Percentiles rank a stretch among this genome's conserved stretches.
These are phyloP conservation scores for Synergus gifuensis DNA, from an alignment of 2,888 invertebrate species.

Conservation along the genomic window DNA sequence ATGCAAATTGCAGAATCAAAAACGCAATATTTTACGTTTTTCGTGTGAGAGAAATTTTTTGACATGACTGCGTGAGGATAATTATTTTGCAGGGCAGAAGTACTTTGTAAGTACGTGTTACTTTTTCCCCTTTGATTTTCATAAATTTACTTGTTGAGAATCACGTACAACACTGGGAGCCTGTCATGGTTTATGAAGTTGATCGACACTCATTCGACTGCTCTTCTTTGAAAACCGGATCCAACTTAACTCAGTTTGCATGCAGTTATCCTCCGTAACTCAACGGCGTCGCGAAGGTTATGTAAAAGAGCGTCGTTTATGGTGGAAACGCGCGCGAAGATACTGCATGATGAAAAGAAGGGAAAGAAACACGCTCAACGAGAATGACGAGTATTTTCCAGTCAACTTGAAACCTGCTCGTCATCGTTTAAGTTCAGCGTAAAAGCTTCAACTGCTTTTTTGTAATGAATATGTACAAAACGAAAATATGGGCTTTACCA, in stretches of 20 bases:
- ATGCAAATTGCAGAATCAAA: neutral
- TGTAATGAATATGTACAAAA: neutral
- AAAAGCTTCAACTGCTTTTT: conserved; percentile 4
- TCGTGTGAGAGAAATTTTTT: neutral
- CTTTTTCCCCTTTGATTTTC: neutral
- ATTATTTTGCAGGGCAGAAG: conserved; percentile 14
- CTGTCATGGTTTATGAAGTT: conserved; percentile 36
- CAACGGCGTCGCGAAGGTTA: conserved; percentile 36
- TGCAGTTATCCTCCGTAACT: conserved; percentile 15
- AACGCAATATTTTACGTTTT: neutral
- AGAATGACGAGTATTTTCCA: conserved; percentile 29
- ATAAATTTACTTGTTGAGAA: conserved; percentile 30
- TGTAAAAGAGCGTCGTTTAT: conserved; percentile 31
- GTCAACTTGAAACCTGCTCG: conserved; percentile 18
- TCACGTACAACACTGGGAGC: conserved; percentile 23
- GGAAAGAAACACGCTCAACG: neutral
- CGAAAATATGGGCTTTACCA: neutral
- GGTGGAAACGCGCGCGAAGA: conserved; percentile 28
- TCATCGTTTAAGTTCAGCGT: conserved; percentile 24
- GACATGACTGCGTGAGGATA: neutral
- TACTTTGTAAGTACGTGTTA: conserved; percentile 19
- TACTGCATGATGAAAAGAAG: conserved; percentile 4
- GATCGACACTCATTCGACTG: conserved; percentile 36
- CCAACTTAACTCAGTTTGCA: conserved; percentile 35
- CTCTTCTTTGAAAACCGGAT: conserved; percentile 29